phyloP scores from a whole-genome alignment of 2,888 invertebrate species.

The Pristionchus fissidentatus region DNA sequence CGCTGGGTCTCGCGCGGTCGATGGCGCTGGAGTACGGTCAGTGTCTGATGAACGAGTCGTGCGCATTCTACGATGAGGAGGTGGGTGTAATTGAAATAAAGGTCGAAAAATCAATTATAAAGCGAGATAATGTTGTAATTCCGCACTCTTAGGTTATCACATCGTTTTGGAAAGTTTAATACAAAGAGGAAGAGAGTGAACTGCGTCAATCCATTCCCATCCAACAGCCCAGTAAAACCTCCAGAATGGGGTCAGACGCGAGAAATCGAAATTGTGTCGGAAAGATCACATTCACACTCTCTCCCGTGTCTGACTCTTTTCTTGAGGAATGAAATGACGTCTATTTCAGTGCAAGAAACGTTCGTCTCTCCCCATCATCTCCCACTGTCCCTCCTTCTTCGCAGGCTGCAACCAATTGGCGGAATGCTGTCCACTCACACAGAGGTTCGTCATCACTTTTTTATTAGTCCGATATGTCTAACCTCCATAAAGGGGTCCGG shows the following conservation, averaged over 20 bases:
- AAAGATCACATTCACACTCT: too few species aligned
- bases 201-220: too few species aligned
- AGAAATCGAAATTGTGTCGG: too few species aligned
- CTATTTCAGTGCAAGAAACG: constrained; percentile 10
- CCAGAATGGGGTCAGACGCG: too few species aligned
- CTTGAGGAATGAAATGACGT: neutral
- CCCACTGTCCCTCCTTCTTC: constrained; percentile 26
- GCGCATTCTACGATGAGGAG: neutral
- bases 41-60: constrained; percentile 26
- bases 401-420: constrained; percentile 3
- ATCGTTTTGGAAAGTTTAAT: too few species aligned
- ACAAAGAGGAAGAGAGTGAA: too few species aligned
- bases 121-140: too few species aligned
- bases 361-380: constrained; percentile 12
- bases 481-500: neutral
- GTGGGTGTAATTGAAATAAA: neutral
- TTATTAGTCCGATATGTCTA: too few species aligned
- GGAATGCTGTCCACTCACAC: constrained; percentile 32
- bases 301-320: neutral
- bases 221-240: too few species aligned
- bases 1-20: neutral
- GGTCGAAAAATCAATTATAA: neutral
- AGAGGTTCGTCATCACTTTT: neutral
- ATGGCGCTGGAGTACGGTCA: neutral
- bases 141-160: too few species aligned